Percentiles rank a stretch among this genome's conserved stretches.
phyloP scores from a whole-genome alignment of 1,140 invertebrate genomes.

The Aphaenogaster ashmeadi region DNA sequence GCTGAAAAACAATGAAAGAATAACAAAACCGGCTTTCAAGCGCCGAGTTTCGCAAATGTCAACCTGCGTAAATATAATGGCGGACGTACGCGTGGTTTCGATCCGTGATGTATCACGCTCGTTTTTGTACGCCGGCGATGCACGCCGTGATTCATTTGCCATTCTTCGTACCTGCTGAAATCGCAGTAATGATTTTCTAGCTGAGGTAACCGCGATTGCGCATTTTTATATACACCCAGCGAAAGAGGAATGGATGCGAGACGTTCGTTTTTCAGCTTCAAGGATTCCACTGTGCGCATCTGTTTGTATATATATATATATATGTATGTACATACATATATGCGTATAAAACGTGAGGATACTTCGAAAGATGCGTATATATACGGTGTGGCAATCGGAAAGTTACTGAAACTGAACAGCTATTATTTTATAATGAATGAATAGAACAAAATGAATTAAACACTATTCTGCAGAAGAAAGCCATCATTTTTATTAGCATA shows the following conservation, averaged over 20 bases:
- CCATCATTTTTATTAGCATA: neutral
- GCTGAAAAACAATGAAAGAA: conserved; percentile 9
- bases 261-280: neutral
- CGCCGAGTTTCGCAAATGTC: conserved; percentile 45
- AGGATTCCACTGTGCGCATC: neutral
- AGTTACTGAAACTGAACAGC: neutral
- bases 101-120: neutral
- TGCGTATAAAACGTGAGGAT: neutral
- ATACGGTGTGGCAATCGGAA: neutral
- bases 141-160: conserved; percentile 26
- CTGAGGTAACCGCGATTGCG: conserved; percentile 35
- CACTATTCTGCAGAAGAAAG: neutral
- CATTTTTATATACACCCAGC: conserved; percentile 39
- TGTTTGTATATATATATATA: neutral
- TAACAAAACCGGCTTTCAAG: conserved; percentile 8
- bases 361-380: neutral
- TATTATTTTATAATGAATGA: neutral
- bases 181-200: conserved; percentile 60
- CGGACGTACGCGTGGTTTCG: neutral
- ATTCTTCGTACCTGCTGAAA: conserved; percentile 36
- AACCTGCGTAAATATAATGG: conserved; percentile 42
- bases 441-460: neutral
- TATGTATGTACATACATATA: neutral
- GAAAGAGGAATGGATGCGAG: neutral
- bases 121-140: neutral